Evolutionary conservation across 2,888 invertebrate species (phyloP), one percentile per base, ranked within the genome.

Genomic region (Drosophila kuntzei): DNA sequence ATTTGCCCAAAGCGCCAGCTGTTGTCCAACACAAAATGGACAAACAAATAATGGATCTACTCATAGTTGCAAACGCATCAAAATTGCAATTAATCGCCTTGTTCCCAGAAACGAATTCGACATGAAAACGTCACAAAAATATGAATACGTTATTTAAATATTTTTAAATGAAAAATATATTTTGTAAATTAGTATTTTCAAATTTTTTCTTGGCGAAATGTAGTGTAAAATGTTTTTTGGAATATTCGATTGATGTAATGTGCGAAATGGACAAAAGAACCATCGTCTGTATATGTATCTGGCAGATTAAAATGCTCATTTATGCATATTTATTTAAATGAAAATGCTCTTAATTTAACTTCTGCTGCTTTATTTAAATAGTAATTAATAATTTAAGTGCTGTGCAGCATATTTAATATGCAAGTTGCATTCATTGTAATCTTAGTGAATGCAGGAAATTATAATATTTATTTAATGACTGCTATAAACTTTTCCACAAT

Each of bases 381-480:
- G 76, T 69, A 74, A 85, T 85, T 83, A 80, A 86, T 80, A 78
- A 88, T 85, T 86, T 67, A 86, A 88, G 78, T 68, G 76, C 71
- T 70, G 39, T 63, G 73, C 55, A 73, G 68, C 75, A 83, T 82
- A 81, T 85, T 79, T 74, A 79, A 84, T 75, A 68, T 74, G 63
- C 67, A 57, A 39, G 58, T 41, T 71, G 65, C 66, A 59, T 62
- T 67, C 67, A 54, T 59, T 84, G 78, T 80, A 76, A 78, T 81
- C 79, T 73, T 70, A 75, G 72, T 70, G 72, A 72, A 79, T 78
- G 72, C 71, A 67, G 77, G 68, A 74, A 75, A 87, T 78, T 70
- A 78, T 83, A 87, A 87, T 87, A 87, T 83, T 81, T 83, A 76
- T 84, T 83, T 83, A 83, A 83, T 83, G 82, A 84, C 65, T 80